Base-by-base conservation (phyloP, 1,140 invertebrate species). In the Zaprionus camerounensis region DNA sequence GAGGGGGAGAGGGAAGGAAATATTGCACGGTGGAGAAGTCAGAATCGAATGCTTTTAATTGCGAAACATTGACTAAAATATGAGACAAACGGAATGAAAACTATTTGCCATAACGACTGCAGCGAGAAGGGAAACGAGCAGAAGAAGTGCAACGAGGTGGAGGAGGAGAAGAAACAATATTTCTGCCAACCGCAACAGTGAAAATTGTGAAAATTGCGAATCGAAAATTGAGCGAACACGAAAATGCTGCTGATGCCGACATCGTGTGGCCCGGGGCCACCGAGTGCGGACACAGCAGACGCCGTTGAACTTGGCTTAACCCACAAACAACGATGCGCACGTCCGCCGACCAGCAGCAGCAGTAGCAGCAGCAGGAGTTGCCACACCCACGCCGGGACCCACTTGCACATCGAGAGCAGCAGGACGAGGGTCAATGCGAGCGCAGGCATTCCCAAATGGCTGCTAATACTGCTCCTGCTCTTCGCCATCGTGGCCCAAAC, bases 191-290 rank as follows among this genome's bases (percentile, higher is more conserved):
- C 51, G 51, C 44, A 71, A 22, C 34, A 53, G 62, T 56, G 58
- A 70, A 75, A 75, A 71, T 75, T 64, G 59, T 61, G 36, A 78
- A 81, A 81, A 71, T 78, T 53, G 75, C 67, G 64, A 86, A 76
- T 24, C 46, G 22, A 51, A 46, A 85, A 84, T 81, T 77, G 81
- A 74, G 76, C 77, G 65, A 44, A 55, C 64, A 80, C 15, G 41
- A 46, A 71, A 66, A 91, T 87, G 81, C 79, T 92, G 91, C 76
- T 91, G 78, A 83, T 86, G 82, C 91, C 91, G 70, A 92, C 91
- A 81, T 92, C 91, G 64, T 92, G 91, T 87, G 91, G 91, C 78
- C 91, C 91, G 53, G 91, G 91, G 53, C 91, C 91, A 71, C 91
- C 85, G 9, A 51, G 9, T 68, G 36, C 24, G 66, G 70, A 69